These are phyloP conservation scores for Ptychodera flava DNA, from an alignment of 35 echinoderm and acorn worm genomes.

Conservation along the genomic window DNA sequence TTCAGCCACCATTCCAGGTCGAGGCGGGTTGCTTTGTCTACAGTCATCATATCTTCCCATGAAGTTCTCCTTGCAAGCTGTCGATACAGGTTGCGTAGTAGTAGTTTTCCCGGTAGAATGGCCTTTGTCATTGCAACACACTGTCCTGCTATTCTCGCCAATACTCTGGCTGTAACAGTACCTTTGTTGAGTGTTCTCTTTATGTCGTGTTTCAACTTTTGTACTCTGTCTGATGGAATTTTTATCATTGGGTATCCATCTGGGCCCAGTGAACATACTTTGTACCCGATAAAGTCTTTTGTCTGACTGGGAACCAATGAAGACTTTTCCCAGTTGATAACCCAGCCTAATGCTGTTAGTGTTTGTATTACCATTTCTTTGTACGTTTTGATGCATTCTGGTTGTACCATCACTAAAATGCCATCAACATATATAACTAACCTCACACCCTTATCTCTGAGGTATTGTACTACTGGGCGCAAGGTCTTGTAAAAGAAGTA, in stretches of 20 bases:
- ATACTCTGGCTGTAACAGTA: neutral
- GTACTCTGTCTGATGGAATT: slow-evolving; percentile 5
- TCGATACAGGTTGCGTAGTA: slow-evolving; percentile 34
- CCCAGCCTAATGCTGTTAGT: slow-evolving; percentile 4
- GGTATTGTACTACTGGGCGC: slow-evolving; percentile 12
- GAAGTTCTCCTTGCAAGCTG: slow-evolving; percentile 16
- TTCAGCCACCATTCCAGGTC: slow-evolving; percentile 36
- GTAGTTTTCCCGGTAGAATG: slow-evolving; percentile 40
- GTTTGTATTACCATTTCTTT: slow-evolving; percentile 6
- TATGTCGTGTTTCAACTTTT: slow-evolving; percentile 15
- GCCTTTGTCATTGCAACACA: slow-evolving; percentile 44
- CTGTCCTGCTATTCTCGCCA: slow-evolving; percentile 43
- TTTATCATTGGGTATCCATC: neutral
- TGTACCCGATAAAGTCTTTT: slow-evolving; percentile 14
- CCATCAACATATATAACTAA: slow-evolving; percentile 26
- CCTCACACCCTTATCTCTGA: slow-evolving; percentile 6
- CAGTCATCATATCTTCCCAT: slow-evolving; percentile 16
- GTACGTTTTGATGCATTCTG: neutral
- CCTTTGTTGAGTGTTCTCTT: neutral
- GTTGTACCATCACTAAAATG: neutral
- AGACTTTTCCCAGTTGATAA: slow-evolving; percentile 21
- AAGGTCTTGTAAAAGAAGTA: slow-evolving; percentile 28
- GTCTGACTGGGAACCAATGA: neutral
- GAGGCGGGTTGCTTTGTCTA: slow-evolving; percentile 9
- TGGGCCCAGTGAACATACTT: slow-evolving; percentile 6